Percentiles rank a stretch among this genome's conserved stretches.
phyloP scores from a whole-genome alignment of 2,797 vertebrate species.

The Oceanodroma leucorhoa region DNA sequence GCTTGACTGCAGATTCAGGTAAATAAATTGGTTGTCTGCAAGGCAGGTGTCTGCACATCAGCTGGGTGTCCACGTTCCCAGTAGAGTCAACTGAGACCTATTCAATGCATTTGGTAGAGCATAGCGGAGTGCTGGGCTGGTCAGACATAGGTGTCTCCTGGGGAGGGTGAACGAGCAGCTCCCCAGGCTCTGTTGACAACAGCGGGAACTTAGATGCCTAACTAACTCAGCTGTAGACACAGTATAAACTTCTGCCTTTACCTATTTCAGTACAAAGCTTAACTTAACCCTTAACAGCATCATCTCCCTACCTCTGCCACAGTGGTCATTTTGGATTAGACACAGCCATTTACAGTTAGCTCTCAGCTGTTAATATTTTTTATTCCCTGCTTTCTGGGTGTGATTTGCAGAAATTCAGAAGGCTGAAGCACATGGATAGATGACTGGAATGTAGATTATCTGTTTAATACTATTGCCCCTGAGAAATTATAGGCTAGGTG shows the following conservation, averaged over 20 bases:
- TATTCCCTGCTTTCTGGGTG: neutral
- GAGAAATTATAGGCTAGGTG: constrained; percentile 37
- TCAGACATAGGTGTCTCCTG: neutral
- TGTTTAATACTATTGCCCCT: neutral
- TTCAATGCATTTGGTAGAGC: neutral
- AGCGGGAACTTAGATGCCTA: neutral
- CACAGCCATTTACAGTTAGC: neutral
- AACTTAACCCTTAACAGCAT: neutral
- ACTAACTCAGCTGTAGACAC: neutral
- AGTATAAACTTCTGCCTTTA: neutral
- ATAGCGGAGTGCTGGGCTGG: accelerated
- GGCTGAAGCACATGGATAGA: neutral
- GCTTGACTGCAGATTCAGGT: neutral
- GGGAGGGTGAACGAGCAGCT: accelerated
- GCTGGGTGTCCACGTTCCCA: neutral
- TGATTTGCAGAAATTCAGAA: neutral
- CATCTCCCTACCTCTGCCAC: neutral
- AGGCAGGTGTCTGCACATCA: neutral
- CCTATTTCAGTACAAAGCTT: neutral
- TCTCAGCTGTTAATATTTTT: neutral
- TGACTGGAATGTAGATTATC: constrained; percentile 25
- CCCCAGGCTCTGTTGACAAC: neutral
- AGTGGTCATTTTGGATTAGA: neutral
- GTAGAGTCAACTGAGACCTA: neutral
- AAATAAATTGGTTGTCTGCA: neutral